Base-by-base conservation (phyloP, 2,888 invertebrate genomes). In the Drosophila austrosaltans region DNA sequence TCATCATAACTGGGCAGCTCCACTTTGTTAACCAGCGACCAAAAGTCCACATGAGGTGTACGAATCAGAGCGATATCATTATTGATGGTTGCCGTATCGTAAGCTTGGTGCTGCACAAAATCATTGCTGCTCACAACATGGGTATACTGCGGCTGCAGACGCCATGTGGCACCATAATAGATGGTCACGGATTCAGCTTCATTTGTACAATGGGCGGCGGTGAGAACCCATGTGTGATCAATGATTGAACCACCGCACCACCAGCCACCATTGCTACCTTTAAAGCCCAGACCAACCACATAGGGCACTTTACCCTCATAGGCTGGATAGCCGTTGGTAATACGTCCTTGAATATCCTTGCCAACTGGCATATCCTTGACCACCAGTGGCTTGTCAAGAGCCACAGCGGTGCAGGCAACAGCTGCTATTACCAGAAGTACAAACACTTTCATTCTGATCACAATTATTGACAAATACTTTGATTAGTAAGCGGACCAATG, bases 41-140 rank as follows among this genome's bases (percentile, higher is more conserved):
- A 60, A 58, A 77, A 79, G 10, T 64, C 16, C 6, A 83, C 79
- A 1, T 67, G 20, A 2, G 77, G 78, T 20, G 85, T 77, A 20
- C 76, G 64, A 36, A 90, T 87, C 30, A 90, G 63, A 0, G 86
- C 76, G 58, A 90, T 90, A 66, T 90, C 90, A 64, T 90, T 82
- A 36, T 64, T 62, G 5, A 76, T 30, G 0, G 69, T 72, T 0
- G 0, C 40, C 8, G 57, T 67, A 42, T 59, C 72, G 66, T 81
- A 66, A 48, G 63, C 72, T 2, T 65, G 16, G 30, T 69, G 80
- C 22, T 92, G 90, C 16, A 89, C 75, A 28, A 89, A 76, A 39
- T 76, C 69, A 6, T 63, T 71, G 25, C 77, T 79, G 12, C 58
- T 22, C 10, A 89, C 77, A 7, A 72, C 75, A 25, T 82, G 65